Conservation (phyloP, 1,140 invertebrate genomes). For the Dufourea novaeangliae region DNA sequence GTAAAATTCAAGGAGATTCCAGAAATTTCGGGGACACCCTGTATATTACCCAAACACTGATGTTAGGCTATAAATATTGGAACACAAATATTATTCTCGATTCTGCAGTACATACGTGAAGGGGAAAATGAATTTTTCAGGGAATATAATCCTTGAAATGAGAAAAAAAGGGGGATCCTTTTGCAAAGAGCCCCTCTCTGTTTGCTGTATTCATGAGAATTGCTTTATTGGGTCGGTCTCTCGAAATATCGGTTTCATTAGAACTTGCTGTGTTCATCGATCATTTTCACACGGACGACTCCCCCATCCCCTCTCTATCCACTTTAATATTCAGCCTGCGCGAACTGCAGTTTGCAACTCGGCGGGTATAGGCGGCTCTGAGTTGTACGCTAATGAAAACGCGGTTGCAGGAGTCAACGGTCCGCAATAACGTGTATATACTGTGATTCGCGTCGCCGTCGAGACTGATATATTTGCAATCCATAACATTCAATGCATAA, state of each 20-base stretch:
- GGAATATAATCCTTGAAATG: no score
- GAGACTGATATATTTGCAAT: background rate
- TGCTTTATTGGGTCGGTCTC: background rate
- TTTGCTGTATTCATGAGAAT: background rate
- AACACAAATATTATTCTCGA: no score
- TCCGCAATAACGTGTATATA: background rate
- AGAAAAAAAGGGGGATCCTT: no score
- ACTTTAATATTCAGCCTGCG: background rate
- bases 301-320: background rate
- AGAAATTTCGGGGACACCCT: no score
- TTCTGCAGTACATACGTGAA: no score
- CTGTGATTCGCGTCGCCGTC: background rate
- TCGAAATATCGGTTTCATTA: conserved; percentile 29
- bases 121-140: no score
- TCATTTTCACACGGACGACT: conserved; percentile 15
- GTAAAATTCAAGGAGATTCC: no score
- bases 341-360: conserved; percentile 6
- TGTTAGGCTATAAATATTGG: no score
- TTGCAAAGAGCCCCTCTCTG: no score
- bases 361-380: no score
- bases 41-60: no score
- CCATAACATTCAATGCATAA: no score
- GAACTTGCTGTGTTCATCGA: conserved; percentile 15
- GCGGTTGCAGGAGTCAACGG: background rate
- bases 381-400: conserved; percentile 3